Base-by-base conservation (phyloP, 2,888 invertebrate species). In the Apoderus coryli region DNA sequence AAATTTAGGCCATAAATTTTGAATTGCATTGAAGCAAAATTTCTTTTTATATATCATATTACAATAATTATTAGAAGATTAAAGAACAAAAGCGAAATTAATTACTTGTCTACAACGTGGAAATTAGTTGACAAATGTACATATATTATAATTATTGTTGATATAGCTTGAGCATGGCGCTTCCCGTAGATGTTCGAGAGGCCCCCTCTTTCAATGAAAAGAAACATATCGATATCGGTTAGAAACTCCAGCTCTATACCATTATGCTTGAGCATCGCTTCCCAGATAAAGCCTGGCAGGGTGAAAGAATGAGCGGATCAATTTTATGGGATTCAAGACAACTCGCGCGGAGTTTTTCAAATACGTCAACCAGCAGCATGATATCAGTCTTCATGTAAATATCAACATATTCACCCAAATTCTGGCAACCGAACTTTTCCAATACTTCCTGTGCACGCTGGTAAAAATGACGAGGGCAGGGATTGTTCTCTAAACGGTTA, bases 271-370 rank as follows among this genome's bases (percentile, higher is more conserved):
- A 56, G 33, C 49, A 53, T 50, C 1, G 49, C 47, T 37, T 52
- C 52, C 43, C 47, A 54, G 2, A 50, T 39, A 15, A 50, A 38
- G 1, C 50, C 49, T 3, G 52, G 52, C 9, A 44, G 25, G 9
- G 52, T 54, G 29, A 42, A 53, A 40, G 51, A 56, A 22, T 50
- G 47, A 15, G 43, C 40, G n/a, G n/a, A n/a, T n/a, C n/a, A n/a
- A n/a, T n/a, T n/a, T n/a, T n/a, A n/a, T n/a, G n/a, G n/a, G n/a
- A n/a, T n/a, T n/a, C n/a, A n/a, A n/a, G n/a, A n/a, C n/a, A n/a
- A n/a, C n/a, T n/a, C n/a, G n/a, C n/a, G n/a, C n/a, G n/a, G n/a
- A n/a, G n/a, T n/a, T n/a, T n/a, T n/a, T n/a, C n/a, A n/a, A n/a
- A n/a, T 40, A 25, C 9, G 13, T 28, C 24, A 1, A 13, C 30